These are phyloP conservation scores for Mythimna lalbum DNA, from an alignment of 2,888 invertebrate genomes.

Conservation along the genomic window DNA sequence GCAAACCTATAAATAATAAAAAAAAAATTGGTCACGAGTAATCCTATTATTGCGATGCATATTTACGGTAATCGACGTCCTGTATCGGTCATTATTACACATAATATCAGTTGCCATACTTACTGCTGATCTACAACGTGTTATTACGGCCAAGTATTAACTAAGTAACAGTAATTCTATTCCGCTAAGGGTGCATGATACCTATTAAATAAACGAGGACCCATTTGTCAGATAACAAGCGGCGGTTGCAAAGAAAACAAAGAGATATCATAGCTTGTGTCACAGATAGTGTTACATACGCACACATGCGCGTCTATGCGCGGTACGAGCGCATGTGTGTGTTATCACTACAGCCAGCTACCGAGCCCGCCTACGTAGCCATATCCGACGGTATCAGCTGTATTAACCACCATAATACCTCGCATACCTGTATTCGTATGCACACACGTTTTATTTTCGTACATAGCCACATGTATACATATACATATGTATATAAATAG, in stretches of 20 bases:
- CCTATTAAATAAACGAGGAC: slow-evolving; percentile 77
- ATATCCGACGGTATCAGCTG: slow-evolving; percentile 80
- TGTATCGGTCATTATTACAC: slow-evolving; percentile 22
- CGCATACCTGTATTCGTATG: slow-evolving; percentile 78
- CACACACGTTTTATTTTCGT: slow-evolving; percentile 60
- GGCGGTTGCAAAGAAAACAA: slow-evolving; percentile 83
- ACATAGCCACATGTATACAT: slow-evolving; percentile 40
- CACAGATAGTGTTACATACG: slow-evolving; percentile 64
- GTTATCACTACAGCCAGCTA: slow-evolving; percentile 68
- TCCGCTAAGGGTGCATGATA: slow-evolving; percentile 64
- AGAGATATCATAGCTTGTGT: slow-evolving; percentile 78
- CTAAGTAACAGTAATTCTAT: slow-evolving; percentile 46
- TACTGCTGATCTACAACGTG: slow-evolving; percentile 14
- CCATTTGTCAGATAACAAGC: slow-evolving; percentile 78
- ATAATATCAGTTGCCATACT: slow-evolving; percentile 17
- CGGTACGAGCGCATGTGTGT: slow-evolving; percentile 57
- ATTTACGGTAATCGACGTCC: slow-evolving; percentile 37
- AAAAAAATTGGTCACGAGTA: slow-evolving; percentile 30
- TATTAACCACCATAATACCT: slow-evolving; percentile 79
- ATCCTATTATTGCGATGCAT: slow-evolving; percentile 17
- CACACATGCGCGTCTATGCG: slow-evolving; percentile 46
- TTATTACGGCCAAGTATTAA: slow-evolving; percentile 34
- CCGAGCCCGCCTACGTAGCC: slow-evolving; percentile 81
- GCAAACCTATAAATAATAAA: background rate
- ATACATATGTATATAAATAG: slow-evolving; percentile 38